These are phyloP conservation scores for Dasysyrphus albostriatus DNA, from an alignment of 2,888 invertebrate genomes.

Conservation along the genomic window DNA sequence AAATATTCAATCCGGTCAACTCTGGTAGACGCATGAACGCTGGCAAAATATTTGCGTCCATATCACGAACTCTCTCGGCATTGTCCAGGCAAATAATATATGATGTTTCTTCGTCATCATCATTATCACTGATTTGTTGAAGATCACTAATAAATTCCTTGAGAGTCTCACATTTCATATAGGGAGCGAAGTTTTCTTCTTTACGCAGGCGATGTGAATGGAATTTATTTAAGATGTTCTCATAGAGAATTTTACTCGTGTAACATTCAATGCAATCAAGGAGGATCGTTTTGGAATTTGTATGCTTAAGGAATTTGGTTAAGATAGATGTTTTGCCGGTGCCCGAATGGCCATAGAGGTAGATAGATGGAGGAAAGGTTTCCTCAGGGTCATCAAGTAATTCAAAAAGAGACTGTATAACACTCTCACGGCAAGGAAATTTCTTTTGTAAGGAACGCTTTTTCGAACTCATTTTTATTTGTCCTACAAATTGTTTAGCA, in stretches of 20 bases:
- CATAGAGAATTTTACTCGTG: slow-evolving; percentile 90
- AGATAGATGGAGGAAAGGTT: slow-evolving; percentile 88
- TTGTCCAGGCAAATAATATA: slow-evolving; percentile 91
- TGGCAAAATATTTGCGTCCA: slow-evolving; percentile 90
- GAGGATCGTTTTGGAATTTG: slow-evolving; percentile 85
- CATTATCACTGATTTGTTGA: slow-evolving; percentile 76
- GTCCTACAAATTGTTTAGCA: background rate
- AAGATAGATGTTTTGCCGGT: slow-evolving; percentile 92
- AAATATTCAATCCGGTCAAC: slow-evolving; percentile 88
- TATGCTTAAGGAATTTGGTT: slow-evolving; percentile 86
- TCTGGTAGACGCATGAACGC: slow-evolving; percentile 90
- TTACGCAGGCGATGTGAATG: slow-evolving; percentile 82
- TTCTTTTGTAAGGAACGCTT: slow-evolving; percentile 73
- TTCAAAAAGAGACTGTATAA: slow-evolving; percentile 78
- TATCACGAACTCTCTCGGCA: slow-evolving; percentile 90
- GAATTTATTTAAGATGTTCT: slow-evolving; percentile 88
- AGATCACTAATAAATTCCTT: slow-evolving; percentile 87
- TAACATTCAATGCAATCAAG: slow-evolving; percentile 94
- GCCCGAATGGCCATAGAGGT: slow-evolving; percentile 92
- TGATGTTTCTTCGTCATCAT: slow-evolving; percentile 83
- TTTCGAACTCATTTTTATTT: slow-evolving; percentile 37
- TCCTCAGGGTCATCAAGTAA: slow-evolving; percentile 85
- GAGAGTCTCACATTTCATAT: slow-evolving; percentile 88
- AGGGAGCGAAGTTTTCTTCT: slow-evolving; percentile 81
- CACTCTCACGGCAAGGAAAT: slow-evolving; percentile 81